Percentiles rank a stretch among this genome's conserved stretches.
Evolutionary conservation across 2,113 vertebrate genomes (phyloP).

Genomic region (Oreochromis aureus): DNA sequence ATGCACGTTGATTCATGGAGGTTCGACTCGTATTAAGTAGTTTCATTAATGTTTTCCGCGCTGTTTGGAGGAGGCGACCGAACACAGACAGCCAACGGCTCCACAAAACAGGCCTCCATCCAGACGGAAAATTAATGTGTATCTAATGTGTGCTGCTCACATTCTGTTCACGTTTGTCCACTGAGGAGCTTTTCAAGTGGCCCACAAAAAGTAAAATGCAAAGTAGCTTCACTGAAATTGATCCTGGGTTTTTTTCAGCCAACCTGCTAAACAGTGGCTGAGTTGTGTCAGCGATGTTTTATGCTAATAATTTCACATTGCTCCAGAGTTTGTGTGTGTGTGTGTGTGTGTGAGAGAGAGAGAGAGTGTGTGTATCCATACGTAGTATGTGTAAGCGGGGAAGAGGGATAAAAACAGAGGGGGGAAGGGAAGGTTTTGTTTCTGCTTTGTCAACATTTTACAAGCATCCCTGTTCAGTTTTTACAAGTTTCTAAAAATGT

Average conservation of each 20-base stretch:
- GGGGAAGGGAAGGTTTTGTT: conserved; percentile 18
- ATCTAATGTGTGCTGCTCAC: conserved; percentile 10
- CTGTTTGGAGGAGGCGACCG: not conserved
- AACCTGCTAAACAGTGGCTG: not conserved
- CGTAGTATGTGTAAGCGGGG: conserved; percentile 2
- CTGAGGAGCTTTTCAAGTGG: conserved; percentile 35
- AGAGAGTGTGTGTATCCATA: not conserved
- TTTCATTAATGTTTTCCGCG: conserved; percentile 4
- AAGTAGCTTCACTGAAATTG: conserved; percentile 17
- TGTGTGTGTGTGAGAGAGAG: not conserved
- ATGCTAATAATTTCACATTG: conserved; percentile 12
- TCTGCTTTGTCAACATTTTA: conserved; percentile 18
- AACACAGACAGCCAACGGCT: not conserved
- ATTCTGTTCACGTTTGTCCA: conserved; percentile 45
- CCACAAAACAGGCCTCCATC: conserved; percentile 10
- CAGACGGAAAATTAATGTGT: conserved; percentile 32
- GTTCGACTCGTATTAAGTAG: not conserved
- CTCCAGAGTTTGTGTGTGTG: not conserved
- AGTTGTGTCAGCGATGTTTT: not conserved
- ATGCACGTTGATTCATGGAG: conserved; percentile 6
- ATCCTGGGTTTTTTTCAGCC: not conserved
- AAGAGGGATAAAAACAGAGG: conserved; percentile 17
- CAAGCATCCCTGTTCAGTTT: not conserved
- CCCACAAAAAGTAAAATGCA: conserved; percentile 26
- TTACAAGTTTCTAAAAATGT: not conserved